These are phyloP conservation scores for Halictus rubicundus DNA, from an alignment of 1,140 invertebrate genomes.

Conservation along the genomic window DNA sequence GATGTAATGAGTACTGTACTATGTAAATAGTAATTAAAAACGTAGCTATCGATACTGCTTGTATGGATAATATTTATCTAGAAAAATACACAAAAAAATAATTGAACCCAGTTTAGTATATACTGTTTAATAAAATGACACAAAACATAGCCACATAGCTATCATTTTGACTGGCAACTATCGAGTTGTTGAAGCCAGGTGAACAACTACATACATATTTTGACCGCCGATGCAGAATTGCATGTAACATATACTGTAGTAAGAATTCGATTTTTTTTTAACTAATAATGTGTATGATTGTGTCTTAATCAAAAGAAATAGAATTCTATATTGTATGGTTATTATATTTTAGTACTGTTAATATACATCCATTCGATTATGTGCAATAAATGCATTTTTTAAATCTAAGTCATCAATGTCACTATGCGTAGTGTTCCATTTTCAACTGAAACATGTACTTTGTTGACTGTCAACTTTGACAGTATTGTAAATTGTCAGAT, in stretches of 20 bases:
- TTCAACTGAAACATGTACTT: not conserved
- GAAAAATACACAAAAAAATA: too few relatives aligned
- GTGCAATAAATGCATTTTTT: not conserved
- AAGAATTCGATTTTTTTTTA: not conserved
- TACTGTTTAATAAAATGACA: too few relatives aligned
- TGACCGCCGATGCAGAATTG: too few relatives aligned
- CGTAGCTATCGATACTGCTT: too few relatives aligned
- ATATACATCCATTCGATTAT: not conserved
- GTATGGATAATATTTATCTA: too few relatives aligned
- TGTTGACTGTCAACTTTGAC: conserved; percentile 10
- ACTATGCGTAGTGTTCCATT: not conserved
- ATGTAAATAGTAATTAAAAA: too few relatives aligned
- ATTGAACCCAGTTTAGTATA: too few relatives aligned
- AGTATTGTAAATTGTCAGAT: not conserved
- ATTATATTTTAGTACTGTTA: not conserved
- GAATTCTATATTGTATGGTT: not conserved
- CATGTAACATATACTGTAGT: not conserved
- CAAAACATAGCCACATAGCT: too few relatives aligned
- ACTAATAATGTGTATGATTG: not conserved
- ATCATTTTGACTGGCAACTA: too few relatives aligned
- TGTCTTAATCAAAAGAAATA: not conserved
- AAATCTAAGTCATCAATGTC: not conserved
- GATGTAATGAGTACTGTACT: too few relatives aligned
- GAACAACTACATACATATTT: too few relatives aligned
- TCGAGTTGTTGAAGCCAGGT: too few relatives aligned